Evolutionary conservation across 2,888 invertebrate species (phyloP).

Genomic region (Chaetogeoica ovagalla): DNA sequence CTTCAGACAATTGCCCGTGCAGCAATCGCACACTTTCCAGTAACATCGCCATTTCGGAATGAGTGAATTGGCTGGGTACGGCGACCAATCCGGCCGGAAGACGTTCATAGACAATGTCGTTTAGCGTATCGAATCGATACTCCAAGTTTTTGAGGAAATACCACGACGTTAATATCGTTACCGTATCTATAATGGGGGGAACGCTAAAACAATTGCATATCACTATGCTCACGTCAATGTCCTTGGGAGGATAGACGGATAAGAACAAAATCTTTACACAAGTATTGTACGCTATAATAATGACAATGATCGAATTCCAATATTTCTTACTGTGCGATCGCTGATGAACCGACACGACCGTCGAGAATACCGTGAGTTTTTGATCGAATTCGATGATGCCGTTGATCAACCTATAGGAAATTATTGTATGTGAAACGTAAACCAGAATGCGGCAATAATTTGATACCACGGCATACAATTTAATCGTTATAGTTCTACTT

Average conservation of each 20-base stretch:
- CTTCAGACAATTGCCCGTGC: background rate
- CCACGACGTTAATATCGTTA: background rate
- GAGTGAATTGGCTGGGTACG: background rate
- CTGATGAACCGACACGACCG: background rate
- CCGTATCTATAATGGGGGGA: no score
- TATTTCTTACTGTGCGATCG: no score
- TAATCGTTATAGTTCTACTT: no score
- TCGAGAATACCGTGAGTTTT: background rate
- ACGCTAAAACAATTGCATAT: no score
- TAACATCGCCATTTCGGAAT: background rate
- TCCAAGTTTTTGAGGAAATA: background rate
- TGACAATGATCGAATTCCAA: background rate
- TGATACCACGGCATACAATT: no score
- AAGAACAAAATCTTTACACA: no score
- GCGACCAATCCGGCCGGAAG: background rate
- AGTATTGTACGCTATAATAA: background rate
- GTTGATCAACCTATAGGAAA: background rate
- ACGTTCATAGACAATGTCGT: background rate
- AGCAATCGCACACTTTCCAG: background rate
- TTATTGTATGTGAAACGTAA: no score
- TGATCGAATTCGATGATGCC: background rate
- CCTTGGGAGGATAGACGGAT: background rate
- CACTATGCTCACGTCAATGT: no score
- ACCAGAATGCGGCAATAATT: no score
- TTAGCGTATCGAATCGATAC: background rate